A percentile compares a stretch with the other conserved stretches of the same genome.
Conservation (phyloP, 2,888 invertebrate genomes). For the Napeogenes inachia region DNA sequence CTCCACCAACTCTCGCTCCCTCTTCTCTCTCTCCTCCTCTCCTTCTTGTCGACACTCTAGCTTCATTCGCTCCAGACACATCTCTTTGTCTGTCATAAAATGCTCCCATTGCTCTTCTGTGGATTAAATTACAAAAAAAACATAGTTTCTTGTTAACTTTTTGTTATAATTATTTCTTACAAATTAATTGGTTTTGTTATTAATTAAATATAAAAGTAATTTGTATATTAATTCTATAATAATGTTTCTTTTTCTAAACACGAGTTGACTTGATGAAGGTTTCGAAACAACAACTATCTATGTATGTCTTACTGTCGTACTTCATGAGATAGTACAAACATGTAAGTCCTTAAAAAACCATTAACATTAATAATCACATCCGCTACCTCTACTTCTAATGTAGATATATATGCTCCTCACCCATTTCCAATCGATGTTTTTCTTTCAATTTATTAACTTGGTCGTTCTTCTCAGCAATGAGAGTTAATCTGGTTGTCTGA, state of each 20-base stretch:
- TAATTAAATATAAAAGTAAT: too few relatives aligned
- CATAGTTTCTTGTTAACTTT: background rate
- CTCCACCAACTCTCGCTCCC: slow-evolving; percentile 66
- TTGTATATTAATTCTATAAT: too few relatives aligned
- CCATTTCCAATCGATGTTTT: slow-evolving; percentile 79
- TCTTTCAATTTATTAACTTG: slow-evolving; percentile 70
- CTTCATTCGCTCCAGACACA: slow-evolving; percentile 78
- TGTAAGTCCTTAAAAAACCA: too few relatives aligned
- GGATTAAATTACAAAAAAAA: slow-evolving; percentile 25
- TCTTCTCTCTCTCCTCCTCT: slow-evolving; percentile 67
- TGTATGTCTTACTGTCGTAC: too few relatives aligned
- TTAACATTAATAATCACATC: too few relatives aligned
- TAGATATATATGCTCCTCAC: slow-evolving; percentile 45
- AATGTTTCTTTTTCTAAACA: too few relatives aligned
- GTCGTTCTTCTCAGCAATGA: slow-evolving; percentile 61
- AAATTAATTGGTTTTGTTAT: background rate
- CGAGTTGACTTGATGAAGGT: too few relatives aligned
- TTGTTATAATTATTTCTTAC: background rate
- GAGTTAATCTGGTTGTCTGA: slow-evolving; percentile 54
- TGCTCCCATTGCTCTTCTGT: slow-evolving; percentile 81
- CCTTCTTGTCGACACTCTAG: slow-evolving; percentile 77
- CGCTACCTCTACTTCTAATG: background rate
- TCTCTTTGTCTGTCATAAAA: slow-evolving; percentile 80
- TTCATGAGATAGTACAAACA: too few relatives aligned
- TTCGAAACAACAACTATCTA: too few relatives aligned